A percentile compares a stretch with the other conserved stretches of the same genome.
phyloP scores from a whole-genome alignment of 2,113 vertebrate genomes.

The Plestiodon gilberti region DNA sequence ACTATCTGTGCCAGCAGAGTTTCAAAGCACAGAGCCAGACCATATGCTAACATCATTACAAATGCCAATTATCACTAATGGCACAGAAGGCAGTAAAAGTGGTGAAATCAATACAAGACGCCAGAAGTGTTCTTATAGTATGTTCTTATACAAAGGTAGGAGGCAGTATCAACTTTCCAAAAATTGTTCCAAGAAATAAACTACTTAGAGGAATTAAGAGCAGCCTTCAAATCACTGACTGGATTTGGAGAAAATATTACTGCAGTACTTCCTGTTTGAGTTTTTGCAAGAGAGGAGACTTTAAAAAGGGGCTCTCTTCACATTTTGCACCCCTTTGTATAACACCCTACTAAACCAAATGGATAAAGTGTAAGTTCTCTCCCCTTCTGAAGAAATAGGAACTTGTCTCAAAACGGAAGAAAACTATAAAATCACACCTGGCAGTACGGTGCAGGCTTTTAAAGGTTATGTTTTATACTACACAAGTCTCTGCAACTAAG shows the following conservation, averaged over 20 bases:
- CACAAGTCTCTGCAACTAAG: neutral
- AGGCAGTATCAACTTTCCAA: conserved; percentile 3
- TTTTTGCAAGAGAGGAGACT: neutral
- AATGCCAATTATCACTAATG: conserved; percentile 26
- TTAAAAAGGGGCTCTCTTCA: neutral
- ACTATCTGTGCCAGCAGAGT: conserved; percentile 72
- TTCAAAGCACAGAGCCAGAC: conserved; percentile 69
- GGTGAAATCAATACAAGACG: neutral
- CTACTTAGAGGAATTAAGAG: neutral
- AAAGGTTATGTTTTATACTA: neutral
- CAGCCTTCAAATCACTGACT: neutral
- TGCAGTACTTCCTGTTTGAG: neutral
- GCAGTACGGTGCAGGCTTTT: neutral
- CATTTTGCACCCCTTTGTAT: neutral
- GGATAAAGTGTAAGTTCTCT: neutral
- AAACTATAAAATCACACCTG: neutral
- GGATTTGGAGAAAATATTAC: neutral
- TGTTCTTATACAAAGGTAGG: conserved; percentile 3
- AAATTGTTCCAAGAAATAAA: neutral
- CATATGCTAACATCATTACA: conserved; percentile 69
- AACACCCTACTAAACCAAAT: neutral
- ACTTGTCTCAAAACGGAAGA: neutral
- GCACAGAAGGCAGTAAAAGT: conserved; percentile 27
- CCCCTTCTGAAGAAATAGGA: conserved; percentile 11
- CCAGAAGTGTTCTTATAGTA: neutral